These are phyloP conservation scores for Caenorhabditis parvicauda DNA, from an alignment of 2,888 invertebrate genomes.

Conservation along the genomic window DNA sequence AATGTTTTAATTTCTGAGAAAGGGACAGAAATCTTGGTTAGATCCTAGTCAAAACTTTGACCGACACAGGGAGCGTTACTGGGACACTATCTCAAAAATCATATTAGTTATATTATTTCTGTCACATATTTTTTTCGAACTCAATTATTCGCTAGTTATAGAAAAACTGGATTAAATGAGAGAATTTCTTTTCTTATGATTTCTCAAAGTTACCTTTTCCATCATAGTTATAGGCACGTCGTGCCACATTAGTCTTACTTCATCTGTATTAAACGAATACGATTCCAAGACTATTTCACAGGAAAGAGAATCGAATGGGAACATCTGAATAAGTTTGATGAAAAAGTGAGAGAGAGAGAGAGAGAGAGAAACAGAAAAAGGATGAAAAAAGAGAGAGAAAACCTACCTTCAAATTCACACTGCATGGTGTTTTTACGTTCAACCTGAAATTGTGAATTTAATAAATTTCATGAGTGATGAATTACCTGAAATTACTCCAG, in stretches of 20 bases:
- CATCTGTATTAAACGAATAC: constrained; percentile 62
- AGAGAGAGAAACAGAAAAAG: neutral
- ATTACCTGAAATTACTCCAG: constrained; percentile 61
- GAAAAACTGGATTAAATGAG: too few relatives aligned
- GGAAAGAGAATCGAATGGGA: constrained; percentile 60
- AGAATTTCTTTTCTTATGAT: too few relatives aligned
- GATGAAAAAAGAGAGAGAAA: constrained; percentile 10
- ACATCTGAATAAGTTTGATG: constrained; percentile 45
- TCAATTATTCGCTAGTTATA: too few relatives aligned
- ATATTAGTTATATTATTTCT: neutral
- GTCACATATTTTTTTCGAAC: too few relatives aligned
- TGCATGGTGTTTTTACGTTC: constrained; percentile 61
- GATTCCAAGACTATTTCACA: constrained; percentile 57
- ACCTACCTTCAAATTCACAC: constrained; percentile 44
- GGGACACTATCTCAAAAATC: neutral
- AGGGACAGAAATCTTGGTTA: neutral
- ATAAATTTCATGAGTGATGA: neutral
- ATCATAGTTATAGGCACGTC: constrained; percentile 62
- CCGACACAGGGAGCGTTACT: neutral
- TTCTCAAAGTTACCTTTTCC: constrained; percentile 44
- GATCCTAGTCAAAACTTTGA: too few relatives aligned
- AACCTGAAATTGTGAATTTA: constrained; percentile 39
- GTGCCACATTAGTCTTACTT: constrained; percentile 60
- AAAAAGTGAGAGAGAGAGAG: neutral
- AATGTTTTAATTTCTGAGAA: neutral